Percentiles rank a stretch among this genome's conserved stretches.
Conservation (phyloP, 2,797 vertebrate species). For the Selene dorsalis region DNA sequence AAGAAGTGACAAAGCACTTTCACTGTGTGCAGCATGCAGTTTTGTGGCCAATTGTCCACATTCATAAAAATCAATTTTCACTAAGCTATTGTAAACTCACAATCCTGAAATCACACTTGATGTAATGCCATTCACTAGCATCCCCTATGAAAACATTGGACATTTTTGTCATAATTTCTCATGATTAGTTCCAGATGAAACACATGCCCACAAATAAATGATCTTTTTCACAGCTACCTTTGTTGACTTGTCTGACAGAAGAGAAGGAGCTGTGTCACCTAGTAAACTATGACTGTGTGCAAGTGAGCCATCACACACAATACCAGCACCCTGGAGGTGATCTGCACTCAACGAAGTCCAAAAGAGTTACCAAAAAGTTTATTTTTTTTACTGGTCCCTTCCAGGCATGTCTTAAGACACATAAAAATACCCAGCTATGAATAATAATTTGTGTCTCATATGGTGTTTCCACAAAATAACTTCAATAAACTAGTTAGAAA, state of each 20-base stretch:
- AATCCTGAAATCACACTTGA: neutral
- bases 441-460: neutral
- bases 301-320: neutral
- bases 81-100: neutral
- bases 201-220: neutral
- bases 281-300: neutral
- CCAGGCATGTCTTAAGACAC: neutral
- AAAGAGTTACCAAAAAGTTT: neutral
- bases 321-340: neutral
- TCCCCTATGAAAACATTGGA: neutral
- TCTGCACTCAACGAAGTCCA: neutral
- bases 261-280: neutral
- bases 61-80: too few relatives aligned
- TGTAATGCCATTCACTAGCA: too few relatives aligned
- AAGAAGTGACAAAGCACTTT: neutral
- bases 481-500: neutral
- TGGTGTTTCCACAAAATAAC: neutral
- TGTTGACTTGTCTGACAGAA: neutral
- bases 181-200: neutral
- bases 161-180: neutral
- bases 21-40: neutral
- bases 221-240: neutral
- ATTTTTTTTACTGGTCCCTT: neutral
- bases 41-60: neutral
- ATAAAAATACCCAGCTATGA: neutral